Conservation (phyloP, 2,797 vertebrate species). For the Trichosurus vulpecula region DNA sequence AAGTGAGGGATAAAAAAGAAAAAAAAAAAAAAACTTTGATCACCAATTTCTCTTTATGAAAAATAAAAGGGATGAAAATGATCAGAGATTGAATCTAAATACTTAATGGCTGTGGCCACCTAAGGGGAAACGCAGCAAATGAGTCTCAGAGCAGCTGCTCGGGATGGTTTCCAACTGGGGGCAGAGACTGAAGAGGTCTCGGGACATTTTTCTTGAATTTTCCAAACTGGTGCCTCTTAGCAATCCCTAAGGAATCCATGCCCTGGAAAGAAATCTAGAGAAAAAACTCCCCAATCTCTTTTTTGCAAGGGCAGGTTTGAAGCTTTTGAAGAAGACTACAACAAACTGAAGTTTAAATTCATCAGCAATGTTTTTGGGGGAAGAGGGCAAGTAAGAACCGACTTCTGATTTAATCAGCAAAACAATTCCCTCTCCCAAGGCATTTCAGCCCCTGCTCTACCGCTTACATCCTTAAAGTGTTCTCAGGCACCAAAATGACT, state of each 20-base stretch:
- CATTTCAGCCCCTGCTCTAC: not conserved
- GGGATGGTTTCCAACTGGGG: conserved; percentile 76
- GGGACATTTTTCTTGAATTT: conserved; percentile 74
- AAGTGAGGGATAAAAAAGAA: conserved; percentile 83
- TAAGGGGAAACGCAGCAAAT: conserved; percentile 79
- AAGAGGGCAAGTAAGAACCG: not conserved
- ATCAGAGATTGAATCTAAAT: conserved; percentile 83
- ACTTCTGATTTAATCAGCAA: not conserved
- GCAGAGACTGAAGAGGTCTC: conserved; percentile 78
- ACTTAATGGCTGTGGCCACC: conserved; percentile 75
- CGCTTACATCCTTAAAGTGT: not conserved
- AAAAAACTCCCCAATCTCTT: not conserved
- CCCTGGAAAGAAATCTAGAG: conserved; percentile 37
- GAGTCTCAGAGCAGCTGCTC: conserved; percentile 76
- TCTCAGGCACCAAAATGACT: not conserved
- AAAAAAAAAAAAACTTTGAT: conserved; percentile 84
- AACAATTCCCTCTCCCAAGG: not conserved
- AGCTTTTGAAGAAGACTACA: not conserved
- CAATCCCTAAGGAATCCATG: conserved; percentile 68
- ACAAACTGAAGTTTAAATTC: not conserved
- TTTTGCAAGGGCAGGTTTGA: not conserved
- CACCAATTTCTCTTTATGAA: conserved; percentile 82
- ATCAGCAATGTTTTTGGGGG: not conserved
- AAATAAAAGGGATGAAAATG: conserved; percentile 81
- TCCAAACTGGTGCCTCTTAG: conserved; percentile 75